Evolutionary conservation across 2,797 vertebrate species (phyloP).

Genomic region (Myripristis jacobus): DNA sequence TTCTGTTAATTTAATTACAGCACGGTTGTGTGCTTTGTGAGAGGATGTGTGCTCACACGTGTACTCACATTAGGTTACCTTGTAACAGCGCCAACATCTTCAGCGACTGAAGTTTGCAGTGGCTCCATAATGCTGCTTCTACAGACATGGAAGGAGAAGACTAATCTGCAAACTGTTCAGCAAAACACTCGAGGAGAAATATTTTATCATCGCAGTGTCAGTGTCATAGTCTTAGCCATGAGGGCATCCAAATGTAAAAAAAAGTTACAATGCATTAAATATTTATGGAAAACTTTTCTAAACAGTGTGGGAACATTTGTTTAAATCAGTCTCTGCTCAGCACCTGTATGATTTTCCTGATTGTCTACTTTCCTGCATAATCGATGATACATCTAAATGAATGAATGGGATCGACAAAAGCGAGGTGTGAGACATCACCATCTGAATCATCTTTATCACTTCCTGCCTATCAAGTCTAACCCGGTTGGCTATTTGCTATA

Average conservation of each 20-base stretch:
- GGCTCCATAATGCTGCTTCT: neutral
- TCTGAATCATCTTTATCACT: constrained; percentile 23
- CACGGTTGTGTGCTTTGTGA: constrained; percentile 5
- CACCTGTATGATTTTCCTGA: neutral
- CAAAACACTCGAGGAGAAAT: constrained; percentile 14
- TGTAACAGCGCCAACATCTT: neutral
- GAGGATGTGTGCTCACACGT: constrained; percentile 10
- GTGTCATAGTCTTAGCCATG: too few relatives aligned
- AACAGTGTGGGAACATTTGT: constrained; percentile 8
- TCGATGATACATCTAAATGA: constrained; percentile 1
- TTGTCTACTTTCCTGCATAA: neutral
- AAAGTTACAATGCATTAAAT: constrained; percentile 8
- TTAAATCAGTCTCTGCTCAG: constrained; percentile 19
- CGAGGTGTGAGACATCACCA: constrained; percentile 19
- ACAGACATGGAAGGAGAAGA: neutral
- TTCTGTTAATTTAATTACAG: constrained; percentile 16
- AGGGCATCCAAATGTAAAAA: constrained; percentile 25
- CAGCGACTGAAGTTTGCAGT: neutral
- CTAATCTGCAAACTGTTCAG: constrained; percentile 27
- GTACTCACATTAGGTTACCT: constrained; percentile 10
- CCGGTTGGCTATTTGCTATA: constrained; percentile 13
- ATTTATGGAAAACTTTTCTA: constrained; percentile 14
- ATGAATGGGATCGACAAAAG: constrained; percentile 26
- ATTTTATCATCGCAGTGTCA: constrained; percentile 49
- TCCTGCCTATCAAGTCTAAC: constrained; percentile 18